Evolutionary conservation across 2,113 vertebrate genomes (phyloP).

Genomic region (Atractosteus spatula): DNA sequence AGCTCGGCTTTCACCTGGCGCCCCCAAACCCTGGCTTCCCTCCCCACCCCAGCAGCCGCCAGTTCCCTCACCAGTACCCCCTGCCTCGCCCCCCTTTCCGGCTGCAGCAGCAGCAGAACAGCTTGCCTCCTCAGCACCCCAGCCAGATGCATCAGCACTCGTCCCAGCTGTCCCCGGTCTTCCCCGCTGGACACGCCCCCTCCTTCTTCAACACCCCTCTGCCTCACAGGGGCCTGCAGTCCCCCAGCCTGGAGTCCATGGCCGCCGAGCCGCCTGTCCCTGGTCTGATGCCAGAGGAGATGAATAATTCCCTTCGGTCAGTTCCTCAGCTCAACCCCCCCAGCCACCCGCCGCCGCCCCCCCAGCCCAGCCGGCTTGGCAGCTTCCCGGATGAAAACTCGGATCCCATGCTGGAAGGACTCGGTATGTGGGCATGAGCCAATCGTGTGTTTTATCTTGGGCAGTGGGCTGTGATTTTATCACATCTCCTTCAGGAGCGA

Average conservation of each 20-base stretch:
- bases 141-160: constrained; percentile 65
- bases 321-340: constrained; percentile 66
- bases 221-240: constrained; percentile 78
- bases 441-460: no score
- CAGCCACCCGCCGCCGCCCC: constrained; percentile 66
- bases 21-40: constrained; percentile 78
- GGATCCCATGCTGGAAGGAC: constrained; percentile 70
- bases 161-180: constrained; percentile 80
- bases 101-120: constrained; percentile 70
- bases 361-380: constrained; percentile 75
- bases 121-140: constrained; percentile 66
- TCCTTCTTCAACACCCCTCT: constrained; percentile 81
- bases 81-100: constrained; percentile 81
- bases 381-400: constrained; percentile 86
- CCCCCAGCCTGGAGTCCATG: constrained; percentile 79
- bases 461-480: no score
- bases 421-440: constrained; percentile 71
- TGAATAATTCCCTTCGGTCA: constrained; percentile 75
- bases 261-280: constrained; percentile 66
- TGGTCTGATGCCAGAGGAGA: constrained; percentile 74
- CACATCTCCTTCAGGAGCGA: no score
- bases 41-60: constrained; percentile 65
- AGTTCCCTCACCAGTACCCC: constrained; percentile 77
- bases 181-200: constrained; percentile 68
- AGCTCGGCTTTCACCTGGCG: constrained; percentile 83